Evolutionary conservation across 1,140 invertebrate species (phyloP).

Genomic region (Aphelenchoides fujianensis): DNA sequence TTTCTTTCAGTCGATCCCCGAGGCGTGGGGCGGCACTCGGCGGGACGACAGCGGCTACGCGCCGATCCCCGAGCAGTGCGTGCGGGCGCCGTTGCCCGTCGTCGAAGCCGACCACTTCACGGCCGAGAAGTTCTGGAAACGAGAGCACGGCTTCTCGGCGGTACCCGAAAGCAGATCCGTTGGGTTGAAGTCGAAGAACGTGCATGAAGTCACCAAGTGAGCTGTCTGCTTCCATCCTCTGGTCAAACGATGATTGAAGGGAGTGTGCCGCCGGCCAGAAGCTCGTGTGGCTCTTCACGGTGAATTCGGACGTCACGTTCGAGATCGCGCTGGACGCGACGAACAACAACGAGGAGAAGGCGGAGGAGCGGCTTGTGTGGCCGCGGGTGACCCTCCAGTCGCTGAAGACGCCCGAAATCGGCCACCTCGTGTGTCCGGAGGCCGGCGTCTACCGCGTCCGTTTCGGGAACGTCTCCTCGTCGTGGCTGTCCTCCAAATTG

Average conservation of each 20-base stretch:
- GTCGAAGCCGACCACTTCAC: constrained; percentile 21
- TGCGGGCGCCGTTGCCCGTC: constrained; percentile 10
- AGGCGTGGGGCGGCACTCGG: constrained; percentile 27
- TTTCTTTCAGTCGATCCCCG: constrained; percentile 22
- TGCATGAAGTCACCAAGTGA: constrained; percentile 20
- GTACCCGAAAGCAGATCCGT: constrained; percentile 24
- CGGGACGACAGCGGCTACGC: constrained; percentile 29
- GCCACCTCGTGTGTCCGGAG: constrained; percentile 17
- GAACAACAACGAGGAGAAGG: background rate
- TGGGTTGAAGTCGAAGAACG: constrained; percentile 22
- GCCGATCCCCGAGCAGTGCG: constrained; percentile 7
- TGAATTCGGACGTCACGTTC: constrained; percentile 27
- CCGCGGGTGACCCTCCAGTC: constrained; percentile 27
- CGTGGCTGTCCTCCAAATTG: constrained; percentile 31
- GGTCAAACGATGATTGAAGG: constrained; percentile 15
- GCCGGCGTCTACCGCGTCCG: constrained; percentile 20
- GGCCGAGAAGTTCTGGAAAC: constrained; percentile 26
- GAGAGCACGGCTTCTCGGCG: constrained; percentile 12
- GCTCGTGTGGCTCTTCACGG: constrained; percentile 32
- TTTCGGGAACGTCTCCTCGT: constrained; percentile 19
- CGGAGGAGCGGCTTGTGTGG: constrained; percentile 20
- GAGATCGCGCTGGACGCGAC: constrained; percentile 18
- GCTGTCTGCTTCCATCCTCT: background rate
- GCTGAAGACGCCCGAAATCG: constrained; percentile 30
- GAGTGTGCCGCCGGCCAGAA: constrained; percentile 24